Base-by-base conservation (phyloP, 1,140 invertebrate genomes). In the Portunus trituberculatus region DNA sequence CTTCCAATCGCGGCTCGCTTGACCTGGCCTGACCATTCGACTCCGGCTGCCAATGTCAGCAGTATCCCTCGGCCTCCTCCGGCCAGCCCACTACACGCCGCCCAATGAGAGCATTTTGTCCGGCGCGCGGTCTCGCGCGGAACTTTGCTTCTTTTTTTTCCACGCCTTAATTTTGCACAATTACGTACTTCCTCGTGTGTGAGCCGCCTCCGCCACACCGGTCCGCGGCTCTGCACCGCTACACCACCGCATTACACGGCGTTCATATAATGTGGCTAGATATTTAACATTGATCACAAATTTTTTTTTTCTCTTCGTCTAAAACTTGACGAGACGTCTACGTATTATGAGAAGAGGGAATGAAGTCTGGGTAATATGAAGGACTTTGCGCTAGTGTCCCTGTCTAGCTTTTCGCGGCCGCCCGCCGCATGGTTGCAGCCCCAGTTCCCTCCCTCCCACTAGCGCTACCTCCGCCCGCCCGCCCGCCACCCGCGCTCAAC, bases 21-120 rank as follows among this genome's bases (percentile, higher is more conserved):
- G 93, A 94, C 93, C 93, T 94, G 86, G 86, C 46, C 52, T 94
- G 93, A 94, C 93, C 93, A 94, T 88, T 89, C 86, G 83, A 88
- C 93, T 94, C 32, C 46, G 52, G 93, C 93, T 87, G 93, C 93
- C 93, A 93, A 94, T 89, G 87, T 88, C 88, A 88, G 93, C 45
- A 94, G 93, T 89, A 88, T 89, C 84, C 59, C 91, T 92, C 67
- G 31, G 52, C 93, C 93, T 59, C 52, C 84, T 29, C 46, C 48
- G 93, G 29, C 86, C 46, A 48, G 84, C 84, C 93, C 86, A 46
- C 84, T 87, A 59, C 28, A 67, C 45, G 14, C 83, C 93, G 83
- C 46, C 93, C 87, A 32, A 94, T 92, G 67, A 92, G 67, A 39
- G 59, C 91, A 92, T 92, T 92, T 82, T 83, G 83, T 0, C 87